Evolutionary conservation across 2,113 vertebrate genomes (phyloP).

Genomic region (Corythornis vintsioides): DNA sequence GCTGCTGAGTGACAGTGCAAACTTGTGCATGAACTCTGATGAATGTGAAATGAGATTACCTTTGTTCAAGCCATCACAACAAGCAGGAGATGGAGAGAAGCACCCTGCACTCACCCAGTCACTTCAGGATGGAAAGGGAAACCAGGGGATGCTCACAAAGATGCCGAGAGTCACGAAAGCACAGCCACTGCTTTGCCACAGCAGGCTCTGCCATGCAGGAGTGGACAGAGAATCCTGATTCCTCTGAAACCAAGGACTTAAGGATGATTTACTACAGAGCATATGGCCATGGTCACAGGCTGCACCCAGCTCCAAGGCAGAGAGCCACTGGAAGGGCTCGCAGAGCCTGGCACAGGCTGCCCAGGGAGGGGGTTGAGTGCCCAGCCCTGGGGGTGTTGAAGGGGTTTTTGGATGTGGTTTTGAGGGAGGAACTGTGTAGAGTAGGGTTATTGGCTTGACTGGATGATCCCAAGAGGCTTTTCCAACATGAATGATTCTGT

Average conservation of each 20-base stretch:
- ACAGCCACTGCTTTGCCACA: background rate
- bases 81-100: background rate
- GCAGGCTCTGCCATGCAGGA: background rate
- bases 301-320: background rate
- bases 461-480: too few species aligned
- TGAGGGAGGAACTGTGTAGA: too few species aligned
- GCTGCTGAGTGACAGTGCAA: background rate
- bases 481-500: too few species aligned
- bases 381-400: too few species aligned
- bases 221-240: fast-evolving
- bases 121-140: background rate
- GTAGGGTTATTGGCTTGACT: too few species aligned
- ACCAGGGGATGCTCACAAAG: background rate
- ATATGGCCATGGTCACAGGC: background rate
- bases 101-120: background rate
- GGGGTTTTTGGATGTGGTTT: too few species aligned
- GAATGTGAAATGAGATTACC: background rate
- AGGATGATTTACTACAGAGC: background rate
- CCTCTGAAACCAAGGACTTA: background rate
- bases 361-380: too few species aligned
- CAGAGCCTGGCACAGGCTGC: too few species aligned
- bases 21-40: background rate
- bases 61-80: background rate
- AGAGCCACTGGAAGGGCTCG: background rate
- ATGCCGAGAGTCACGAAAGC: background rate